Conservation (phyloP, 2,113 vertebrate species). For the Epinephelus cyanopodus region DNA sequence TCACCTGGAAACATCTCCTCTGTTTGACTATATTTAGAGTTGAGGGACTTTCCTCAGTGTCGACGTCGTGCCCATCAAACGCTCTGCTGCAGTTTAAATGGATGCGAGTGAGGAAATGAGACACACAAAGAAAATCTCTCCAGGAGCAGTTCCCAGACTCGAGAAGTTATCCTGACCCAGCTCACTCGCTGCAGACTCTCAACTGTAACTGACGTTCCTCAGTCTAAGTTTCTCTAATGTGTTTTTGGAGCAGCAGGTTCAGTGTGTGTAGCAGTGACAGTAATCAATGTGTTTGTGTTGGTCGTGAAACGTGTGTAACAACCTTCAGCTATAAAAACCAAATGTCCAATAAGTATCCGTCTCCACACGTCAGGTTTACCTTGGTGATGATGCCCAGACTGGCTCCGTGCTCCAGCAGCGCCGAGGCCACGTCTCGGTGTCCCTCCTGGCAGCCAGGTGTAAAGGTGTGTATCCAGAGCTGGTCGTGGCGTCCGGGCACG, state of each 20-base stretch:
- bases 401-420: slow-evolving; percentile 93
- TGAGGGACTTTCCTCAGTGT: slow-evolving; percentile 35
- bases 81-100: background rate
- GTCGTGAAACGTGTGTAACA: background rate
- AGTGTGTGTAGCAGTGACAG: background rate
- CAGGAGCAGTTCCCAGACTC: slow-evolving; percentile 5
- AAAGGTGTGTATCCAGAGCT: slow-evolving; percentile 95
- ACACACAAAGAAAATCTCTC: background rate
- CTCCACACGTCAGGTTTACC: slow-evolving; percentile 80
- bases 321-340: background rate
- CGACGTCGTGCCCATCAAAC: background rate
- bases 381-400: slow-evolving; percentile 94
- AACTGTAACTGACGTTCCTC: slow-evolving; percentile 10
- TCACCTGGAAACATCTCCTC: slow-evolving; percentile 2
- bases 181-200: slow-evolving; percentile 19
- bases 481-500: slow-evolving; percentile 91
- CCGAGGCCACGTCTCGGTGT: slow-evolving; percentile 91
- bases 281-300: background rate
- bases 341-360: background rate
- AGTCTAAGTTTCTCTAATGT: background rate
- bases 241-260: background rate
- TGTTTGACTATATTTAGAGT: background rate
- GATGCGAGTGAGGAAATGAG: slow-evolving; percentile 17
- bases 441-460: slow-evolving; percentile 95
- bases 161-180: slow-evolving; percentile 9